Percentiles rank a stretch among this genome's conserved stretches.
Evolutionary conservation across 2,113 vertebrate species (phyloP).

Genomic region (Carettochelys insculpta): DNA sequence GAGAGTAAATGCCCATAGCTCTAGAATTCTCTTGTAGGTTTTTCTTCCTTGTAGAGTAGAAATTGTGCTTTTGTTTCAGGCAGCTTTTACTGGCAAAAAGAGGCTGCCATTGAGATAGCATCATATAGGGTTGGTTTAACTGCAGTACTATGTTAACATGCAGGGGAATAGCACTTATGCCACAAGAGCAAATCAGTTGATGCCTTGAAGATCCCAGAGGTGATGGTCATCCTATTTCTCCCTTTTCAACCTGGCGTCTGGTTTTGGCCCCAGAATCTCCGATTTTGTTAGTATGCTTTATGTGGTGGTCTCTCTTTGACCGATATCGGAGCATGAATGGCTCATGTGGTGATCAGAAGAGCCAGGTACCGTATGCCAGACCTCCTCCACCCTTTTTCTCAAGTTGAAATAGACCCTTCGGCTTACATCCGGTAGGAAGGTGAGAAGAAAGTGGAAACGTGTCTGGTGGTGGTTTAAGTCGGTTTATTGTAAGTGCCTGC

Average conservation of each 20-base stretch:
- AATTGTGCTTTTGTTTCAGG: background rate
- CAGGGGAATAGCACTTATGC: slow-evolving; percentile 65
- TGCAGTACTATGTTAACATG: slow-evolving; percentile 77
- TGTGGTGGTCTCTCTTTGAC: slow-evolving; percentile 36
- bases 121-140: slow-evolving; percentile 67
- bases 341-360: slow-evolving; percentile 67
- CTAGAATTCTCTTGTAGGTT: background rate
- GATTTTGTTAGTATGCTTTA: slow-evolving; percentile 60
- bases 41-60: background rate
- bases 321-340: slow-evolving; percentile 72
- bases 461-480: slow-evolving; percentile 63
- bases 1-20: background rate
- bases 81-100: background rate
- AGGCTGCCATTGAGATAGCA: background rate
- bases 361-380: slow-evolving; percentile 63
- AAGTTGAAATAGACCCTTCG: slow-evolving; percentile 79
- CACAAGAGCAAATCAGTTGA: slow-evolving; percentile 80
- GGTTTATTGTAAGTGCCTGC: slow-evolving; percentile 70
- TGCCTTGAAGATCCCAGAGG: slow-evolving; percentile 75
- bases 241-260: slow-evolving; percentile 17
- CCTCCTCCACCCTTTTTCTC: background rate
- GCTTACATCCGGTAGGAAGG: slow-evolving; percentile 69
- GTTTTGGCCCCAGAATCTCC: slow-evolving; percentile 44
- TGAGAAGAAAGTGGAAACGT: slow-evolving; percentile 72
- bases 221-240: slow-evolving; percentile 73